Conservation (phyloP, 2,113 vertebrate species). For the Tor tambroides region DNA sequence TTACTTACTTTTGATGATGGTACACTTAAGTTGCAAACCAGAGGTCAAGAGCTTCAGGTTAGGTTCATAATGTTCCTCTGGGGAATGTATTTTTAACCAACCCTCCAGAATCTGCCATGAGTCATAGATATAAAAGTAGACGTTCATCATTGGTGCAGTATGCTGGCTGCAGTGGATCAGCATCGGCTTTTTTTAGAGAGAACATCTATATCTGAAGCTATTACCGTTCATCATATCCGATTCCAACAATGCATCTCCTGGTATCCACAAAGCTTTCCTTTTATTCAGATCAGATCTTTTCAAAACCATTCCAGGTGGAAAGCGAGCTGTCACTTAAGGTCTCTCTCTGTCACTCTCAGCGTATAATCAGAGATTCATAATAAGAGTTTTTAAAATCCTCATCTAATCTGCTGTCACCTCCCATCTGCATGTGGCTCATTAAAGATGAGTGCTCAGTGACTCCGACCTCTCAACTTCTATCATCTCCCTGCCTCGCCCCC, state of each 20-base stretch:
- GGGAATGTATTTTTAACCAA: conserved; percentile 10
- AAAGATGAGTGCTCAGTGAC: conserved; percentile 30
- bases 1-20: background rate
- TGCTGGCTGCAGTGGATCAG: conserved; percentile 9
- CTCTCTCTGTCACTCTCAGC: background rate
- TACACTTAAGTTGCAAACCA: background rate
- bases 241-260: background rate
- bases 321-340: background rate
- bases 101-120: background rate
- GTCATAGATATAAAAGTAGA: conserved; percentile 9
- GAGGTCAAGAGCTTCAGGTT: conserved; percentile 9
- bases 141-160: background rate
- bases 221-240: conserved; percentile 21
- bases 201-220: conserved; percentile 37
- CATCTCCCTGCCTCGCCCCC: conserved; percentile 19
- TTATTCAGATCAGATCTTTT: conserved; percentile 20
- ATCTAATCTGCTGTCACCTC: conserved; percentile 33
- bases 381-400: conserved; percentile 2
- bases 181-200: conserved; percentile 22
- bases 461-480: conserved; percentile 23
- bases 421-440: conserved; percentile 26
- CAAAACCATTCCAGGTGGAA: background rate
- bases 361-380: conserved; percentile 22
- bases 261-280: background rate
- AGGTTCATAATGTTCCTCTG: background rate